Conservation (phyloP, 2,888 invertebrate species). For the Siphlonurus alternatus region DNA sequence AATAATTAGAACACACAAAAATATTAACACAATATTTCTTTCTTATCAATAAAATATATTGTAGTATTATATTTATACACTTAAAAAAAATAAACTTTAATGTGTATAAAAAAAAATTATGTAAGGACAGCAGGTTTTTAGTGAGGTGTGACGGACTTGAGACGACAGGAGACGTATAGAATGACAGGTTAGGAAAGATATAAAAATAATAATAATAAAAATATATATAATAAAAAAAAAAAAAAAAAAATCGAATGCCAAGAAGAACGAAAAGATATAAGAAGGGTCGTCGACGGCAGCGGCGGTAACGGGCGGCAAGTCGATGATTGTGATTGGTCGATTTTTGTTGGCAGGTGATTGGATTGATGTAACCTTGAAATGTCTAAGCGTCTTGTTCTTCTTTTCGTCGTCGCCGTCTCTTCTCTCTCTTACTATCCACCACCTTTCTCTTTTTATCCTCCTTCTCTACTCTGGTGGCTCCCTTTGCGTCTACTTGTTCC, state of each 20-base stretch:
- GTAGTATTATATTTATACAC: too few species aligned
- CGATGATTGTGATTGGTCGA: constrained; percentile 1
- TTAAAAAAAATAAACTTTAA: too few species aligned
- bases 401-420: background rate
- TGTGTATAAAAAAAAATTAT: too few species aligned
- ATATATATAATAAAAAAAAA: background rate
- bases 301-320: background rate
- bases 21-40: too few species aligned
- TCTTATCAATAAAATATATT: too few species aligned
- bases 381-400: background rate
- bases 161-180: background rate
- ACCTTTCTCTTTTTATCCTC: background rate
- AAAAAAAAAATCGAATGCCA: background rate
- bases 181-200: background rate
- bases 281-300: background rate
- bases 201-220: too few species aligned
- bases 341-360: constrained; percentile 1
- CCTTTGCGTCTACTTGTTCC: background rate
- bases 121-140: background rate
- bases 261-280: background rate
- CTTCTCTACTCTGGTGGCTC: background rate
- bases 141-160: background rate
- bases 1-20: too few species aligned
- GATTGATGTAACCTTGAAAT: constrained; percentile 3
- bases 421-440: background rate